Evolutionary conservation across 2,888 invertebrate genomes (phyloP), one percentile per base, ranked within the genome.

Genomic region (Melikaiella ostensackeni): DNA sequence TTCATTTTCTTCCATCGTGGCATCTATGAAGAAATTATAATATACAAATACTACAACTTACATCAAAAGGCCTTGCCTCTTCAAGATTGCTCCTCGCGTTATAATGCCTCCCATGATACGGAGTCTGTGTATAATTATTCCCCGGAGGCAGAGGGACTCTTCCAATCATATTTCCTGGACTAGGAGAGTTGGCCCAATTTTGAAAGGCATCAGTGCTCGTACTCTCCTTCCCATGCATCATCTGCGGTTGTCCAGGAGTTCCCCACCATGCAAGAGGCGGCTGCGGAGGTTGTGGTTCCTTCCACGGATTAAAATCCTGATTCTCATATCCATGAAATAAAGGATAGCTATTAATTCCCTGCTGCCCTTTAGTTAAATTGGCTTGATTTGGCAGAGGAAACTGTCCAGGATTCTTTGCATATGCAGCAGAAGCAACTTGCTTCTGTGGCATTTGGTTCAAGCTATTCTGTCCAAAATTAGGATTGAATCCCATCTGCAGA

Each of bases 261-360:
- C 87, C 87, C 90, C 90, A 90, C 86, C 90, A 89, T 7, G 87
- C 80, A n/a, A 86, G 79, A 0, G 89, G 87, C 7, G 87, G 86
- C 64, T 87, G 88, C 4, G 89, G 85, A 5, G 86, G 87, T 55
- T 88, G 89, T 13, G 78, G 84, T 27, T 90, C 89, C 63, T 89
- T 89, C 90, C 90, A 90, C 4, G 88, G 80, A 82, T 86, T 88
- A 57, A 89, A 90, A 61, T 90, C 89, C 5, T 86, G 75, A 0
- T 84, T 75, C 11, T 90, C 89, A 74, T 88, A 89, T 76, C 86
- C 86, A 38, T 85, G 85, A 64, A 87, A 89, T 50, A 87, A 82
- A 3, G 85, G 83, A 81, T 88, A 88, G 79, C 79, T 88, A 62
- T 83, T 87, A 1, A 84, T 63, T 0, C 82, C 70, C 63, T 84